Base-by-base conservation (phyloP, 2,113 vertebrate genomes). In the Oreochromis spilurus region DNA sequence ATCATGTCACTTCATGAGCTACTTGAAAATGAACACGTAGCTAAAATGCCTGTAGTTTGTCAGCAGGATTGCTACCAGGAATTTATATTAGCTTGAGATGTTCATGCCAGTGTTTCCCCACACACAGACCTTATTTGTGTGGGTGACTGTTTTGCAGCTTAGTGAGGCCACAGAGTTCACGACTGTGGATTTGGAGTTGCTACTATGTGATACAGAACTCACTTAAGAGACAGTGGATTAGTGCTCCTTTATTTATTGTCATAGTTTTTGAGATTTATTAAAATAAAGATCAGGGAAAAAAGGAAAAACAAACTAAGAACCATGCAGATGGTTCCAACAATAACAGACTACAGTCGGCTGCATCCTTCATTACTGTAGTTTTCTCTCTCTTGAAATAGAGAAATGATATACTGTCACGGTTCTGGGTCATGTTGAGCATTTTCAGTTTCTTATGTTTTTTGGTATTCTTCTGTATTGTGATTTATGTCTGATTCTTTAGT, bases 61-160 rank as follows among this genome's bases (percentile, higher is more conserved):
- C 31, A 62, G 5, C 29, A 62, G 31, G 19, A n/a, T 62, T 62
- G 60, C 31, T 36, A 65, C 29, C 67, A 75, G 67, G 0, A 26
- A 48, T 19, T 16, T 48, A 7, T 65, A 36, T 65, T n/a, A 38
- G 40, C 67, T 11, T 29, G 40, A 43, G 38, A 72, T 26, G 67
- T 72, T 75, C 14, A 45, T 0, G 14, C 24, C 38, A 72, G 21
- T 48, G 40, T 75, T 29, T 29, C 9, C 9, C 40, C 67, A 75
- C 40, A 29, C 24, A 72, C 21, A 19, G 67, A 2, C 40, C 48
- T 48, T 29, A 45, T 48, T 48, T 0, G 21, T 43, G 38, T 4
- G 40, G 13, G 21, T 0, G 38, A 0, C 38, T 26, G 19, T 67
- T 67, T 40, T 70, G 36, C 11, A 40, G 36, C 40, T 45, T 0